Conservation (phyloP, 2,888 invertebrate genomes). For the Linnaemya tessellans region DNA sequence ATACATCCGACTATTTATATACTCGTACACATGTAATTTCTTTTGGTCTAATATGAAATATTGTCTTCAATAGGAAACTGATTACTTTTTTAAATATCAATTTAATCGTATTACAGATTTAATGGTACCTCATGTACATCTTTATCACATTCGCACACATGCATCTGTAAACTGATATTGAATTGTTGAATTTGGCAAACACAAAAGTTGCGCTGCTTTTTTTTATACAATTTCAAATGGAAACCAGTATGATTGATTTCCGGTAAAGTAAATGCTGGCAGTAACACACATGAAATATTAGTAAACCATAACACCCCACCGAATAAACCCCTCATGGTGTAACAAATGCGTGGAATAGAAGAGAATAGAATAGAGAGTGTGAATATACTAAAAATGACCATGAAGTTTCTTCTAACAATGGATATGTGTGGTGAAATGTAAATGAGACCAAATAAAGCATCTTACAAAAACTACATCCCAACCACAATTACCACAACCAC, state of each 20-base stretch:
- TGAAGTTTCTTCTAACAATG: constrained; percentile 5
- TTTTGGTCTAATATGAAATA: background rate
- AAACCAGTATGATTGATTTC: constrained; percentile 63
- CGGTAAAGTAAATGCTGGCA: constrained; percentile 24
- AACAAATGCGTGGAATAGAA: background rate
- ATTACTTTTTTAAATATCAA: background rate
- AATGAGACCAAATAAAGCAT: constrained; percentile 26
- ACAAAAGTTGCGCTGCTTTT: background rate
- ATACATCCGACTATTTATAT: too few relatives aligned
- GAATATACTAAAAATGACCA: constrained; percentile 9
- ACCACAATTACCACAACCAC: constrained; percentile 1
- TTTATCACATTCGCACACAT: constrained; percentile 7
- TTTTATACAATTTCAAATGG: constrained; percentile 7
- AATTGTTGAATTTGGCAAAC: constrained; percentile 55
- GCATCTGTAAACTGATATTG: constrained; percentile 40
- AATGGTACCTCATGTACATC: background rate
- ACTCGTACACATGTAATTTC: too few relatives aligned
- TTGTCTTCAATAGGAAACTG: background rate
- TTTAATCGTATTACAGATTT: constrained; percentile 4
- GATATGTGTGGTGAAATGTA: constrained; percentile 6
- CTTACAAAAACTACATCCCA: background rate
- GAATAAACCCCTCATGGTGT: background rate
- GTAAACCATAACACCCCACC: background rate
- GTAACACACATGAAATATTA: constrained; percentile 11
- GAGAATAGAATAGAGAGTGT: background rate